Conservation (phyloP, 2,888 invertebrate species). For the Eupithecia dodoneata region DNA sequence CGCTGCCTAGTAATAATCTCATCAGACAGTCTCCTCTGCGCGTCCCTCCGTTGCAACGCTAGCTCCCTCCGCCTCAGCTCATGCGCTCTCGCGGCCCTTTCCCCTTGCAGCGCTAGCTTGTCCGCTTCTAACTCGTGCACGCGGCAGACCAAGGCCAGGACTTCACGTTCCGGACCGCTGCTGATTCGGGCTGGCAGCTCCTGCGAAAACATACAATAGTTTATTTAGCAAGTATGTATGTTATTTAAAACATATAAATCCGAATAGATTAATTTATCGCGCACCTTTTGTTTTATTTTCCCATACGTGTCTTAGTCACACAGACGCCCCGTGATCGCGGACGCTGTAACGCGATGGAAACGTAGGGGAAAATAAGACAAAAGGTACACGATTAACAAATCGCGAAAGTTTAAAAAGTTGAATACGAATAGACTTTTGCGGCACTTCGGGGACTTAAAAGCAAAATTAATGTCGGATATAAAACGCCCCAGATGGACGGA, state of each 20-base stretch:
- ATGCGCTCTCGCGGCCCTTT: slow-evolving; percentile 92
- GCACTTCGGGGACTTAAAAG: too few species aligned
- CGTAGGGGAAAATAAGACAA: too few species aligned
- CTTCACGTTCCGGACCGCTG: slow-evolving; percentile 95
- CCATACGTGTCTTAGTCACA: too few species aligned
- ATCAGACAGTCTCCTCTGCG: slow-evolving; percentile 94
- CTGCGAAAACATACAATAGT: slow-evolving; percentile 64
- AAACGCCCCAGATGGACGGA: too few species aligned
- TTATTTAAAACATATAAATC: not conserved
- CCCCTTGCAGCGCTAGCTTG: slow-evolving; percentile 95
- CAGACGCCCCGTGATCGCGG: too few species aligned
- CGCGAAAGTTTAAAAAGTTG: too few species aligned
- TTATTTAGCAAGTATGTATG: not conserved
- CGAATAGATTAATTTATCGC: too few species aligned
- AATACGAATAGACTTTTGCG: too few species aligned
- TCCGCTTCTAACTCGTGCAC: slow-evolving; percentile 98
- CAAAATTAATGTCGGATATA: too few species aligned
- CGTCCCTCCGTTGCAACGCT: slow-evolving; percentile 91
- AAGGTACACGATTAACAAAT: too few species aligned
- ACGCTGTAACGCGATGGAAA: too few species aligned
- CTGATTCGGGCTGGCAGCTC: slow-evolving; percentile 93
- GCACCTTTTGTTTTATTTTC: too few species aligned
- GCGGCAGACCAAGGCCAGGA: slow-evolving; percentile 93
- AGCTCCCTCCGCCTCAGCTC: slow-evolving; percentile 93
- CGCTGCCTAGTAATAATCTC: slow-evolving; percentile 96